Base-by-base conservation (phyloP, 2,888 invertebrate species). In the Dione vanillae region DNA sequence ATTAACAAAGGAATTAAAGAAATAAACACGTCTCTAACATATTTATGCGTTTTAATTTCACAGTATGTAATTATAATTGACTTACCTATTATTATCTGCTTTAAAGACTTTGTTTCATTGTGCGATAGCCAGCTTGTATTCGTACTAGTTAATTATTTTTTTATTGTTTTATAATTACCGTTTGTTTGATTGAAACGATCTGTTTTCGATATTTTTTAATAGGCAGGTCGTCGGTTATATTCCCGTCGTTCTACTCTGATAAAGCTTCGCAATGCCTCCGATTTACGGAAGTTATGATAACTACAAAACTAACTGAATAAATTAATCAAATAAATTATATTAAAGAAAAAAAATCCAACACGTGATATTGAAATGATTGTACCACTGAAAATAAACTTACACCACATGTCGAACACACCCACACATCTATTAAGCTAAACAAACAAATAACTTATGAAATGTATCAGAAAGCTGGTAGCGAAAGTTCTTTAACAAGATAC, bases 31-130 rank as follows among this genome's bases (percentile, higher is more conserved):
- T 45, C 27, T 27, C 27, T 61, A 45, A 45, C 45, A 61, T 61
- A 61, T 61, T 61, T 61, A 61, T 61, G 61, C 45, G 45, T 61
- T 61, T 61, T 61, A 61, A 61, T 61, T 61, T 61, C 61, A 61
- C 61, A 61, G 61, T 16, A 41, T 52, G 62, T 74, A 68, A 85
- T 84, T 81, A 84, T 84, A 84, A 85, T 87, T 85, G 87, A 80
- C 81, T 82, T 79, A 79, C 80, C 84, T 86, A 84, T 85, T 83
- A 86, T 85, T 89, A 86, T 82, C 78, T 74, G 78, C 78, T 80
- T 83, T 80, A 77, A 82, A 83, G 81, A 83, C 61, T 64, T 74
- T 70, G 68, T 66, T 74, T 70, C 64, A 74, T 76, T 69, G 72
- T 65, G 61, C 35, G 61, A 61, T 61, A 45, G 61, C 56, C 56